Conservation (phyloP, 2,888 invertebrate species). For the Neelides folsomi region DNA sequence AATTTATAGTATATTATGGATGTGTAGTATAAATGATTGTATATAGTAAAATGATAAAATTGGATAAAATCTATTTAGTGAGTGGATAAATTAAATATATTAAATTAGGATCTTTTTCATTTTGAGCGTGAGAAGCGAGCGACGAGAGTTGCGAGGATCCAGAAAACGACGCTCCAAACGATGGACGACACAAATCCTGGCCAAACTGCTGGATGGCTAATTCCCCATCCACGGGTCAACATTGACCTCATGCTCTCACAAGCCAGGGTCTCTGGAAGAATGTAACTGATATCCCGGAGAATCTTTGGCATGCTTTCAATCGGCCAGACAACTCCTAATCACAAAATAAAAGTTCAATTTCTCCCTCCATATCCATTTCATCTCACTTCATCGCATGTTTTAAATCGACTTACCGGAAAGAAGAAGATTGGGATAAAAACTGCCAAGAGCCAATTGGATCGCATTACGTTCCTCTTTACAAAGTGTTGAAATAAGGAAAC, state of each 20-base stretch:
- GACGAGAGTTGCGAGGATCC: slow-evolving; percentile 31
- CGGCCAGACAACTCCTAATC: slow-evolving; percentile 83
- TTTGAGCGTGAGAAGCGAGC: slow-evolving; percentile 25
- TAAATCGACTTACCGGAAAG: too few species aligned
- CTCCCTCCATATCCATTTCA: too few species aligned
- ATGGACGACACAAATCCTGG: slow-evolving; percentile 36
- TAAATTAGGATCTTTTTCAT: slow-evolving; percentile 6
- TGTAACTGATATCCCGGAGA: slow-evolving; percentile 45
- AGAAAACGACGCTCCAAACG: slow-evolving; percentile 32
- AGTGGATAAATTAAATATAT: too few species aligned
- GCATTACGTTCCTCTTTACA: slow-evolving; percentile 86
- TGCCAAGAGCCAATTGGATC: slow-evolving; percentile 80
- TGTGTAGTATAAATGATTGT: too few species aligned
- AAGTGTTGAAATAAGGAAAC: slow-evolving; percentile 81
- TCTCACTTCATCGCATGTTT: too few species aligned
- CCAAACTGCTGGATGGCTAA: slow-evolving; percentile 38
- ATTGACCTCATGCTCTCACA: slow-evolving; percentile 40
- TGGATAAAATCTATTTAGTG: too few species aligned
- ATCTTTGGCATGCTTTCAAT: slow-evolving; percentile 86
- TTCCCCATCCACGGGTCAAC: slow-evolving; percentile 38
- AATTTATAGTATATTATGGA: too few species aligned
- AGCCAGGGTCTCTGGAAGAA: slow-evolving; percentile 40
- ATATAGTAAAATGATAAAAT: too few species aligned
- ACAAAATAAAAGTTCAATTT: slow-evolving; percentile 2
- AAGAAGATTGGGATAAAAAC: slow-evolving; percentile 84